These are phyloP conservation scores for Holacanthella duospinosa DNA, from an alignment of 2,888 invertebrate genomes.

Conservation along the genomic window DNA sequence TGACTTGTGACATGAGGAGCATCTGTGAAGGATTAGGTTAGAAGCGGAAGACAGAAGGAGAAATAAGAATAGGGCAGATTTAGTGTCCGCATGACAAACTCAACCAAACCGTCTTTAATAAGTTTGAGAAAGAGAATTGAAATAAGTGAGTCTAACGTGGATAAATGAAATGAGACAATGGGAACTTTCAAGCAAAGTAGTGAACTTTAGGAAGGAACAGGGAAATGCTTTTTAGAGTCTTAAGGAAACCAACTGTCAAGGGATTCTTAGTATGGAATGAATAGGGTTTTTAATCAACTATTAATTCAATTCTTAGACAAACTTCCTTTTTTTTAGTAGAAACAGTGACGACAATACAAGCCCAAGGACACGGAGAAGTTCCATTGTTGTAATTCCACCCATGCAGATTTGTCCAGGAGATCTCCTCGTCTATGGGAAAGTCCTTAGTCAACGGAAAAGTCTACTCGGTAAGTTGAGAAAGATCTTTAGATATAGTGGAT, in stretches of 20 bases:
- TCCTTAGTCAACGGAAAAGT: conserved; percentile 42
- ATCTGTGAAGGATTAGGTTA: neutral
- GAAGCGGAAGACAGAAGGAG: neutral
- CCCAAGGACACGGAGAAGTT: conserved; percentile 40
- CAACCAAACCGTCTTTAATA: no score
- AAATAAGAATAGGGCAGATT: neutral
- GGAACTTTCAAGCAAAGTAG: neutral
- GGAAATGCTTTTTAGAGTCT: no score
- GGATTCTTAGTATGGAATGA: no score
- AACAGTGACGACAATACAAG: conserved; percentile 36
- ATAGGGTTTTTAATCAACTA: neutral
- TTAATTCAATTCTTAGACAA: no score
- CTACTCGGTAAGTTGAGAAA: conserved; percentile 39
- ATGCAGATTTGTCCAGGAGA: conserved; percentile 46
- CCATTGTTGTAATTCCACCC: conserved; percentile 45
- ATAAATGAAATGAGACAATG: neutral
- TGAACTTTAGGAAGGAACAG: no score
- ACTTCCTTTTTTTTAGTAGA: conserved; percentile 17
- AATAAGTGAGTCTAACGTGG: no score
- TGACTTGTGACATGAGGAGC: neutral
- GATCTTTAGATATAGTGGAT: no score
- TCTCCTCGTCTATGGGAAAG: conserved; percentile 44
- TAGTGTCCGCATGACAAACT: neutral
- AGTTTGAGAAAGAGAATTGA: no score
- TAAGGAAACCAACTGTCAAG: no score